Base-by-base conservation (phyloP, 2,797 vertebrate genomes). In the Anas acuta region DNA sequence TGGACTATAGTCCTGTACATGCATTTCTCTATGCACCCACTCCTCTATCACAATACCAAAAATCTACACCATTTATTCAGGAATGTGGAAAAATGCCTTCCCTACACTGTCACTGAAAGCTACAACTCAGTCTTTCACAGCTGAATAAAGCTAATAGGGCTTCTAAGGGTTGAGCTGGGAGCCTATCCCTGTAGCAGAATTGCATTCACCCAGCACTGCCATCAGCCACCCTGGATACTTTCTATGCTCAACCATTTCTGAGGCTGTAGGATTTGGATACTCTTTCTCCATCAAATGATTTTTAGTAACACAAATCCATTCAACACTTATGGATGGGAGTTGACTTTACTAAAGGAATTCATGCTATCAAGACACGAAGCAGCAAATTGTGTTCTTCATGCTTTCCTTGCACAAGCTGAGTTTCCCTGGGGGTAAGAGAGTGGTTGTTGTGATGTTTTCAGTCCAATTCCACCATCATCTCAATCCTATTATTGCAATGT, bases 321-420 rank as follows among this genome's bases (percentile, higher is more conserved):
- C 45, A 51, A 47, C 10, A 37, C 8, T 12, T n/a, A 13, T 37
- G 22, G 30, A 23, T 28, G 12, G 15, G 30, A 56, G 8, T 2
- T 53, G 5, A 3, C 39, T 41, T 73, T 66, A 37, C 10, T 84
- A 13, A 62, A 81, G 39, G 39, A 47, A 49, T 17, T 67, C 12
- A 7, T 13, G 30, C 19, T 60, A 28, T 3, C 2, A 4, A 81
- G 28, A 69, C 3, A 21, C 0, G 1, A 61, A 71, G 6, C 26
- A 74, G 2, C 30, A 80, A 25, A 26, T n/a, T 20, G 62, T 54
- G 7, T 18, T 51, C 32, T 26, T 32, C 37, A 20, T 49, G 17
- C 26, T 62, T 72, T 78, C 26, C 22, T 88, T 71, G 21, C 2
- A 10, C 3, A 51, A 22, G 6, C 11, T 49, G 8, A 25, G 6